Base-by-base conservation (phyloP, 2,888 invertebrate genomes). In the Tridacna gigas region DNA sequence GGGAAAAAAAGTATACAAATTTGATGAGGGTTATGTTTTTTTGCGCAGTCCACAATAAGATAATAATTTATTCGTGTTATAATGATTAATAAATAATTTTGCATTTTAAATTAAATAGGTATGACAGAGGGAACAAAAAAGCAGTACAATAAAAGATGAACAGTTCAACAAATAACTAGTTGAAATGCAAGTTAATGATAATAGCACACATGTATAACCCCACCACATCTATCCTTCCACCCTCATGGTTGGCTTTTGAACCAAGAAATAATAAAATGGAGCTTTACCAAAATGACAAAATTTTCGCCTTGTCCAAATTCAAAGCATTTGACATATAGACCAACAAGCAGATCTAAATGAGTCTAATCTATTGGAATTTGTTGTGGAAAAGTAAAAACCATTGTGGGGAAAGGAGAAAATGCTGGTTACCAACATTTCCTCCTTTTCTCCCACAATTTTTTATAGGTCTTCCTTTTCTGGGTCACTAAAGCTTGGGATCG, bases 71-170 rank as follows among this genome's bases (percentile, higher is more conserved):
- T 83, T 80, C 71, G 37, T 51, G 71, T 37, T 65, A 66, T 79
- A 77, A 60, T 56, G 48, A 74, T 60, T 65, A 86, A 87, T 87
- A 87, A 87, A 84, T 87, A 81, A 74, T 56, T 77, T 78, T 79
- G 67, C 71, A 28, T 80, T 76, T 78, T 82, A 80, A 83, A 79
- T 79, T 81, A 77, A 67, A 56, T 37, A 78, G 37, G 28, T 56
- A 67, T 73, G 78, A 84, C 3, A 37, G 37, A 37, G 7, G 37
- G 37, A 82, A 79, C 28, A 45, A 83, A 87, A 84, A 86, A 87
- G 84, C 86, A 82, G 86, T 77, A 79, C 37, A 80, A 83, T 60
- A 80, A 51, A 25, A 51, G 73, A 81, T 81, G 81, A 81, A 77
- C 80, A 67, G 15, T 71, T 45, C 28, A 28, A 77, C 60, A 26